Evolutionary conservation across 2,797 vertebrate genomes (phyloP).

Genomic region (Gymnocypris eckloni): DNA sequence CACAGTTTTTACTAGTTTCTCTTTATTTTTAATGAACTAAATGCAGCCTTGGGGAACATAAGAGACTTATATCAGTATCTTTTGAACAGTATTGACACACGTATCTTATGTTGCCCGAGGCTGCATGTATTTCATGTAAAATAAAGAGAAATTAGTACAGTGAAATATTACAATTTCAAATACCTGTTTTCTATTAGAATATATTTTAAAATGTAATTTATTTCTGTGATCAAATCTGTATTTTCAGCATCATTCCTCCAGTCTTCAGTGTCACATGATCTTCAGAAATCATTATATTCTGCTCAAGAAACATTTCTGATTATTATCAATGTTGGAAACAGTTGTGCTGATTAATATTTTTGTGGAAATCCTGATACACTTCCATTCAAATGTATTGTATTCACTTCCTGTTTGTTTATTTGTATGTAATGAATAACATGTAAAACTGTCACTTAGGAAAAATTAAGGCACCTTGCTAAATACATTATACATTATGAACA

Average conservation of each 20-base stretch:
- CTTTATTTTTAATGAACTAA: no score
- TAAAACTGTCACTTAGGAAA: neutral
- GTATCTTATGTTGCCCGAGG: neutral
- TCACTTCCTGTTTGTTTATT: no score
- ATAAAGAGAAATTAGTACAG: neutral
- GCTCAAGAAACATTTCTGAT: neutral
- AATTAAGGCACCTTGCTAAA: neutral
- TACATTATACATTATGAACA: neutral
- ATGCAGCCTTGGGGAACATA: no score
- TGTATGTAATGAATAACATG: neutral
- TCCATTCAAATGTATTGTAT: neutral
- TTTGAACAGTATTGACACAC: neutral
- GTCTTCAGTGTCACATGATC: neutral
- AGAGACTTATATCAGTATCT: no score
- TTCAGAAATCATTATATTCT: neutral
- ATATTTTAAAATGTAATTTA: neutral
- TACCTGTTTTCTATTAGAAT: neutral
- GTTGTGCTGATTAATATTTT: neutral
- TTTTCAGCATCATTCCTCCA: neutral
- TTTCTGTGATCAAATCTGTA: neutral
- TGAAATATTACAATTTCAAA: neutral
- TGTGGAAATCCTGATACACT: fast-evolving
- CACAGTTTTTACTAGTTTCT: no score
- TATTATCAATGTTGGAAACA: neutral
- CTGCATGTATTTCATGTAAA: neutral